Base-by-base conservation (phyloP, 2,797 vertebrate genomes). In the Nyctalus aviator region DNA sequence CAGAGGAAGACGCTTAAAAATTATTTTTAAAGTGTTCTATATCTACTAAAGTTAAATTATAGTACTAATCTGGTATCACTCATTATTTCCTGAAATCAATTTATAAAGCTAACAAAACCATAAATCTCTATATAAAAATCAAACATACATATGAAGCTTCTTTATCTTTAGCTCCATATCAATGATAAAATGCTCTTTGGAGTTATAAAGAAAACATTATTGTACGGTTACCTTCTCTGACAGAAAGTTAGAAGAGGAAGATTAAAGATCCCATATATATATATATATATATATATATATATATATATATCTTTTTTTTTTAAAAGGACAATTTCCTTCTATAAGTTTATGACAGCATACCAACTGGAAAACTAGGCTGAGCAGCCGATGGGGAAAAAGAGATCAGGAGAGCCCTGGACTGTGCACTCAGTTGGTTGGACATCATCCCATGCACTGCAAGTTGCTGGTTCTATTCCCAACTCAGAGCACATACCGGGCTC, bases 341-440 rank as follows among this genome's bases (percentile, higher is more conserved):
- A 73, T 27, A 92, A 87, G n/a, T 95, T 92, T 89, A 94, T 35
- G 30, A 85, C 13, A 90, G 62, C 35, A 88, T 83, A 5, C 11
- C 59, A 96, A 90, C 27, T 71, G 37, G 55, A 86, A 93, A 96
- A 95, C 72, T 88, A 35, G 13, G 14, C 75, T 79, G 41, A 93
- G 5, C 0, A 69, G 53, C 5, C 68, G 48, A 75, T 53, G 11
- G n/a, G 21, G 10, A 6, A 14, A 77, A 37, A 30, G 53, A 87
- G 27, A 84, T 64, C 7, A 81, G 25, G 30, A 64, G 62, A n/a
- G 62, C 30, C 30, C 62, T 64, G 62, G 62, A 14, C 30, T 8
- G 30, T 64, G 62, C 15, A 17, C 62, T 64, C 30, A n/a, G 30
- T 17, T n/a, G 62, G 62, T n/a, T n/a, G 30, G 30, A 30, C 62